Percentiles rank a stretch among this genome's conserved stretches.
Conservation (phyloP, 2,888 invertebrate species). For the Plebejus argus region DNA sequence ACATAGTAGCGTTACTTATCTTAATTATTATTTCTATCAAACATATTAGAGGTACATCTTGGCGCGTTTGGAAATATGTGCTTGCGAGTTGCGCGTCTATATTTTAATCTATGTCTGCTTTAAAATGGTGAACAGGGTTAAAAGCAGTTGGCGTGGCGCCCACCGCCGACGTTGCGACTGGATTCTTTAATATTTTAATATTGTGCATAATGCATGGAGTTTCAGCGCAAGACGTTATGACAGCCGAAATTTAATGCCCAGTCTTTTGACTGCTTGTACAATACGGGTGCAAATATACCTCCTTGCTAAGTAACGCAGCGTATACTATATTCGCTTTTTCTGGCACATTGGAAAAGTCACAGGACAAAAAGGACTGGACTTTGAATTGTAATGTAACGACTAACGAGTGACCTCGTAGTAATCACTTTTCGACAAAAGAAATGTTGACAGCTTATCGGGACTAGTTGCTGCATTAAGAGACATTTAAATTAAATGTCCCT, state of each 20-base stretch:
- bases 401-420: no score
- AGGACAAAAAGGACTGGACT: no score
- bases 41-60: no score
- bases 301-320: background rate
- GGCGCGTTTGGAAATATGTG: background rate
- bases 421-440: no score
- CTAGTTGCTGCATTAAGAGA: no score
- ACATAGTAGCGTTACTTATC: no score
- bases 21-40: no score
- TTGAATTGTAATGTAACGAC: no score
- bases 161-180: conserved; percentile 51
- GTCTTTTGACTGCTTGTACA: background rate
- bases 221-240: conserved; percentile 46
- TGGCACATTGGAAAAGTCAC: no score
- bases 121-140: conserved; percentile 54
- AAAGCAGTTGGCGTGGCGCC: conserved; percentile 59
- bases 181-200: conserved; percentile 71
- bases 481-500: no score
- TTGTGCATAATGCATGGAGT: conserved; percentile 64
- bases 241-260: conserved; percentile 13
- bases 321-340: no score
- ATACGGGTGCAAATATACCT: background rate
- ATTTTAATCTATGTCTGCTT: conserved; percentile 48
- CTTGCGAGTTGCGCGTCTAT: conserved; percentile 42
- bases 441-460: no score